Base-by-base conservation (phyloP, 2,888 invertebrate genomes). In the Endomychus coccineus region DNA sequence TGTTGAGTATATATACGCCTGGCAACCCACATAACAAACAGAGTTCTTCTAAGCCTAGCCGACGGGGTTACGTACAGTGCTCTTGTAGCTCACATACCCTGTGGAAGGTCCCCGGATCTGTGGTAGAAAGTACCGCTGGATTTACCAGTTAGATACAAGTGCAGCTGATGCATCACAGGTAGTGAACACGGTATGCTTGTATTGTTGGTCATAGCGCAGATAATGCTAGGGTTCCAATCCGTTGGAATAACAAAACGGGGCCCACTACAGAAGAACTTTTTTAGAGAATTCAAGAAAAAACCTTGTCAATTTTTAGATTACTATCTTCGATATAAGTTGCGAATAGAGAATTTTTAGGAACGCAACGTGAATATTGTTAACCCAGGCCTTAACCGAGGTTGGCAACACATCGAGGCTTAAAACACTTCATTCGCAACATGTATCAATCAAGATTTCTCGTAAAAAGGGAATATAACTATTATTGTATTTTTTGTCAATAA, bases 71-170 rank as follows among this genome's bases (percentile, higher is more conserved):
- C 68, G 33, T 36, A 51, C 68, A 55, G 62, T 59, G 67, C 62
- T 58, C 54, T 22, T 30, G 59, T 66, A 61, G 62, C 59, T 58
- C 52, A 29, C 16, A 11, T 28, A 55, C 66, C 69, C 66, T 62
- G 70, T 58, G 70, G 65, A 70, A 70, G 67, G 69, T 70, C 70
- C 68, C 64, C 69, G 69, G 70, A 70, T 62, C 58, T 44, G 54
- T 52, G 66, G 62, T 67, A 69, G 70, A 66, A 58, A 70, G 69
- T 69, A 68, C 56, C 66, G 56, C 60, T 59, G 66, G 58, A 47
- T 52, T 41, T 34, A 38, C 58, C 62, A 61, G 56, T 52, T 55
- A 65, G 59, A 62, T 56, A 56, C 58, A 53, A 48, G 49, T 54
- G 52, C 55, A 57, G 51, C 48, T 48, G 45, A 15, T 43, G 49